Evolutionary conservation across 2,888 invertebrate species (phyloP).

Genomic region (Sinodicranocentrus sp.): DNA sequence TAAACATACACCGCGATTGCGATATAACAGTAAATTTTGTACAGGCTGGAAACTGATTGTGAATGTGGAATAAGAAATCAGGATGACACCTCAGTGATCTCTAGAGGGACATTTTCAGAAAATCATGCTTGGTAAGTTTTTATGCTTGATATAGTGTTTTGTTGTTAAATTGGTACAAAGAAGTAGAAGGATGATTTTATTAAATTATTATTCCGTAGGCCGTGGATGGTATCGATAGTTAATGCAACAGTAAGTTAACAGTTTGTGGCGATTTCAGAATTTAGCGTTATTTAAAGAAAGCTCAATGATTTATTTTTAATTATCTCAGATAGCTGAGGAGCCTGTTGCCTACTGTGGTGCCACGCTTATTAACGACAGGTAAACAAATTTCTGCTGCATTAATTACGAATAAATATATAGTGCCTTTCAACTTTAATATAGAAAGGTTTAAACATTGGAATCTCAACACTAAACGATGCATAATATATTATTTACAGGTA

Average conservation of each 20-base stretch:
- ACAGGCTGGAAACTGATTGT: constrained; percentile 50
- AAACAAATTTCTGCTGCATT: background rate
- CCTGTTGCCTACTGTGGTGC: constrained; percentile 66
- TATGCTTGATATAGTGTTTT: too few species aligned
- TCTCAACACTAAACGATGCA: background rate
- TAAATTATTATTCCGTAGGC: constrained; percentile 38
- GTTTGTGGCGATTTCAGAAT: too few species aligned
- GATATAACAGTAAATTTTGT: too few species aligned
- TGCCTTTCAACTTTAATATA: too few species aligned
- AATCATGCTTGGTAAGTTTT: constrained; percentile 60
- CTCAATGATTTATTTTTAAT: background rate
- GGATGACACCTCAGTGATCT: background rate
- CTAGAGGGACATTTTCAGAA: constrained; percentile 53
- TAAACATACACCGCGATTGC: too few species aligned
- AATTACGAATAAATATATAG: too few species aligned
- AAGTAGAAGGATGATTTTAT: too few species aligned
- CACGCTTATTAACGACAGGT: constrained; percentile 64
- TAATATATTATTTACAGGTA: constrained; percentile 32
- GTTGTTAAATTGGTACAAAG: background rate
- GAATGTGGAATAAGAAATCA: constrained; percentile 56
- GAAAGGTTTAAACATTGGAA: too few species aligned
- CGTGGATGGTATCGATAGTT: constrained; percentile 72
- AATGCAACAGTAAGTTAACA: constrained; percentile 63
- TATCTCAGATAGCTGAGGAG: constrained; percentile 45
- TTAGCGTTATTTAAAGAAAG: background rate